phyloP scores from a whole-genome alignment of 2,797 vertebrate genomes.

The Sebastes vulpes region DNA sequence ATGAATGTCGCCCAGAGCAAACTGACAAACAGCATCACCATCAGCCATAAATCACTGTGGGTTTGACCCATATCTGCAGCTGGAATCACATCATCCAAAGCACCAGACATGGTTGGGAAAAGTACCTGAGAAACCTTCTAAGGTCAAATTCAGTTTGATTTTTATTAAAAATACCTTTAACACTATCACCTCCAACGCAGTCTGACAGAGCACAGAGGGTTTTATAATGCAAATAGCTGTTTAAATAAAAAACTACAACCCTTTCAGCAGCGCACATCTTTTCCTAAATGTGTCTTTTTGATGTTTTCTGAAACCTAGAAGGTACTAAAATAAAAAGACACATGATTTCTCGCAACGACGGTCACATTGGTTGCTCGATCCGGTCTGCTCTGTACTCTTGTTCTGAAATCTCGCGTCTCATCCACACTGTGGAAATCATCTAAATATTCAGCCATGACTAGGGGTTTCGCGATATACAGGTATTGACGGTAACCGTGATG shows the following conservation, averaged over 20 bases:
- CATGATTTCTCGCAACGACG: background rate
- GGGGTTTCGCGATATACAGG: no score
- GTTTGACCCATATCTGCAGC: constrained; percentile 31
- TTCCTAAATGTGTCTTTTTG: background rate
- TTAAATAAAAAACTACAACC: background rate
- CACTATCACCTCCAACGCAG: rapidly evolving
- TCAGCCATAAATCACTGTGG: background rate
- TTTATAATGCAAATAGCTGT: background rate
- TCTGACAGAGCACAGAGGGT: background rate
- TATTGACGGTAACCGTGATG: rapidly evolving
- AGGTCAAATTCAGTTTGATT: background rate
- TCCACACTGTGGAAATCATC: no score
- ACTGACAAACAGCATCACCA: background rate
- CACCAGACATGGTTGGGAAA: background rate
- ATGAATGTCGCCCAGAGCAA: background rate
- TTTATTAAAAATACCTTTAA: background rate
- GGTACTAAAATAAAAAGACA: background rate
- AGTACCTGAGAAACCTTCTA: background rate
- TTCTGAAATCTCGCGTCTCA: no score
- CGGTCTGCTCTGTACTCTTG: no score
- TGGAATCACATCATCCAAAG: background rate
- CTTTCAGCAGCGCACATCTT: background rate
- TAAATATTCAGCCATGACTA: no score
- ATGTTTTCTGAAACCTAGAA: background rate
- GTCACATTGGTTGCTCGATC: no score